Evolutionary conservation across 2,113 vertebrate species (phyloP).

Genomic region (Microcebus jonahi): DNA sequence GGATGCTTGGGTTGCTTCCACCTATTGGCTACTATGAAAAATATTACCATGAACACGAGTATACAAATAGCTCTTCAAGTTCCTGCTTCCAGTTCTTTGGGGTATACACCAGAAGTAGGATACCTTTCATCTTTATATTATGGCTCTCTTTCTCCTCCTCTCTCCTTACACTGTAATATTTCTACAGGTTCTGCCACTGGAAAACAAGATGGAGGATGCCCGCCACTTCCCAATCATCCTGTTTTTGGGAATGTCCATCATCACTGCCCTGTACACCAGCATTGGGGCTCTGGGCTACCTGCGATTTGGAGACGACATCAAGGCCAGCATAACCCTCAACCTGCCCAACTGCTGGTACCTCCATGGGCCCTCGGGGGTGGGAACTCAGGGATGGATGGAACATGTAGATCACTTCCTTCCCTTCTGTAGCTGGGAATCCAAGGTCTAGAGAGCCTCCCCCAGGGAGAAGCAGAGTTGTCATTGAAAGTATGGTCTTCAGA

Average conservation of each 20-base stretch:
- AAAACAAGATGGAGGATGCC: conserved; percentile 96
- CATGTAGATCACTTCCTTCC: background rate
- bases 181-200: conserved; percentile 93
- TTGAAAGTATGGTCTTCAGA: background rate
- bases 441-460: background rate
- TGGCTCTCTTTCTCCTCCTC: background rate
- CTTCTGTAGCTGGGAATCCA: background rate
- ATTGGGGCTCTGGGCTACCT: conserved; percentile 92
- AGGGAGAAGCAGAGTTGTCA: background rate
- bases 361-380: rapidly evolving
- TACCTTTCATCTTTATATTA: background rate
- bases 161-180: background rate
- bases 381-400: background rate
- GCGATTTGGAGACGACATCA: conserved; percentile 90
- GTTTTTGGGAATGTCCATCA: conserved; percentile 91
- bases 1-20: background rate
- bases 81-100: background rate
- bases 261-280: conserved; percentile 91
- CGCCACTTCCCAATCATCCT: conserved; percentile 90
- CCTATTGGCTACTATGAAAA: background rate
- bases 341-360: conserved; percentile 97
- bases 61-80: background rate
- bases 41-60: background rate
- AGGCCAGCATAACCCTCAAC: conserved; percentile 96
- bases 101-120: background rate